These are phyloP conservation scores for Ips typographus DNA, from an alignment of 1,140 invertebrate genomes.

Conservation along the genomic window DNA sequence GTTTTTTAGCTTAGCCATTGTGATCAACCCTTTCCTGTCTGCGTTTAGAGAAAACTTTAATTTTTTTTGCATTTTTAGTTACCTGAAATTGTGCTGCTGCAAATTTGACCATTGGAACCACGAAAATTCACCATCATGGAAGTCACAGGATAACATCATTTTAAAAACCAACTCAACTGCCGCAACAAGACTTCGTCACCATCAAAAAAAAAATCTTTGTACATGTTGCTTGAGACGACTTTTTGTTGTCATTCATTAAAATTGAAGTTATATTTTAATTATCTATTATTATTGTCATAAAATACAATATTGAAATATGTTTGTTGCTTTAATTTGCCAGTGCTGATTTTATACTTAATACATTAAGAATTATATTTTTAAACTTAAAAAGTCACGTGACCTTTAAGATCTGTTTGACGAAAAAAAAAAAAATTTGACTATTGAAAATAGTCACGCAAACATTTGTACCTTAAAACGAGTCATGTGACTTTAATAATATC, in stretches of 20 bases:
- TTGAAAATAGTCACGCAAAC: no score
- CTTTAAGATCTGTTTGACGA: no score
- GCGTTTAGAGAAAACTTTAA: slow-evolving; percentile 1
- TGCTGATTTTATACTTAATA: no score
- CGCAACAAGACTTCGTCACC: no score
- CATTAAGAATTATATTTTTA: no score
- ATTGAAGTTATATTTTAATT: slow-evolving; percentile 26
- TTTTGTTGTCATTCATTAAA: slow-evolving; percentile 27
- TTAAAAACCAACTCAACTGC: no score
- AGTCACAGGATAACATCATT: background rate
- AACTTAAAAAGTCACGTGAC: no score
- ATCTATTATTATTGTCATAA: slow-evolving; percentile 31
- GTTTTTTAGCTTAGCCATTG: background rate
- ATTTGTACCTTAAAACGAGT: no score
- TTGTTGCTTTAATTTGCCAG: no score
- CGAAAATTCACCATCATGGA: background rate
- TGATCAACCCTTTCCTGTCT: background rate
- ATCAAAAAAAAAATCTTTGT: background rate
- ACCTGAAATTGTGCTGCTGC: slow-evolving; percentile 39
- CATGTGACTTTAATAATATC: no score
- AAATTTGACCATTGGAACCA: slow-evolving; percentile 11
- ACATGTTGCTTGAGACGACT: background rate
- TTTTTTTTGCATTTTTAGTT: slow-evolving; percentile 25
- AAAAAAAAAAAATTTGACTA: no score
- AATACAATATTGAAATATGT: slow-evolving; percentile 17